Evolutionary conservation across 2,888 invertebrate genomes (phyloP).

Genomic region (Tiliacea citrago): DNA sequence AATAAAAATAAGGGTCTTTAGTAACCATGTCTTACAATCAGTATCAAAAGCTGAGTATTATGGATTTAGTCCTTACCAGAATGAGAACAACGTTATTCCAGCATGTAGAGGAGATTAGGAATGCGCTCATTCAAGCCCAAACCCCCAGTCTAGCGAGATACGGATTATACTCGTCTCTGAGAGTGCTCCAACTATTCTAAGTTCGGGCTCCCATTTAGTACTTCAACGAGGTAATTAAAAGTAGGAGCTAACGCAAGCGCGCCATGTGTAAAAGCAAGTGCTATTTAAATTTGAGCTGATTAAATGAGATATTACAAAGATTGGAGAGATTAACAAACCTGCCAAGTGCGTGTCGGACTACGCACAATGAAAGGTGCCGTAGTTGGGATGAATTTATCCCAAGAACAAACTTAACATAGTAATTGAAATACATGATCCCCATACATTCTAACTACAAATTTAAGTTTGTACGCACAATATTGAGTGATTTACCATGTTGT

Average conservation of each 20-base stretch:
- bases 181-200: neutral
- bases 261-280: neutral
- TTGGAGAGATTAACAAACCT: neutral
- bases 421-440: too few relatives aligned
- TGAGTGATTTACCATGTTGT: too few relatives aligned
- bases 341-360: too few relatives aligned
- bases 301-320: neutral
- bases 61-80: neutral
- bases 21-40: neutral
- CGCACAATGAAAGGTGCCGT: too few relatives aligned
- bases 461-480: too few relatives aligned
- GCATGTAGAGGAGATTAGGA: neutral
- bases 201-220: neutral
- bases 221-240: conserved; percentile 24
- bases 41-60: neutral
- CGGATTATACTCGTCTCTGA: neutral
- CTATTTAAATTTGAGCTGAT: conserved; percentile 2
- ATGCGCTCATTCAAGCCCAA: neutral
- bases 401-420: too few relatives aligned
- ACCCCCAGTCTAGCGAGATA: neutral
- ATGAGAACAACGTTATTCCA: neutral
- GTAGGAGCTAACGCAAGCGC: neutral
- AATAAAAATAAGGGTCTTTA: too few relatives aligned
- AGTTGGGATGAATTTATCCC: too few relatives aligned
- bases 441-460: too few relatives aligned